Percentiles rank a stretch among this genome's conserved stretches.
phyloP scores from a whole-genome alignment of 2,888 invertebrate species.

The Dorcus hopei region DNA sequence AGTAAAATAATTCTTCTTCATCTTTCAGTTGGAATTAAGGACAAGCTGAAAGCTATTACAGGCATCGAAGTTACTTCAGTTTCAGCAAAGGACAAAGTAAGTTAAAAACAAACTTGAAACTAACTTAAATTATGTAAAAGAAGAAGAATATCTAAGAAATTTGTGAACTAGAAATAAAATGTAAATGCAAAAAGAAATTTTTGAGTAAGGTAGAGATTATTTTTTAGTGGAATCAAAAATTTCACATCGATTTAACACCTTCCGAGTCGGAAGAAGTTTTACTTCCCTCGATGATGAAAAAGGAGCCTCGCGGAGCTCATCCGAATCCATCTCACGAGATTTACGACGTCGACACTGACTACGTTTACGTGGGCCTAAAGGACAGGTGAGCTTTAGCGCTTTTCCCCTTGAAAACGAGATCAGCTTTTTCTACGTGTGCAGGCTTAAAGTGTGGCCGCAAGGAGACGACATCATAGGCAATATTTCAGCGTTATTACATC shows the following conservation, averaged over 20 bases:
- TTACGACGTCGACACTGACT: slow-evolving; percentile 71
- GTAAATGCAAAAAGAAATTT: too few species aligned
- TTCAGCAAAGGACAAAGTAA: too few species aligned
- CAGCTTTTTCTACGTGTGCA: slow-evolving; percentile 30
- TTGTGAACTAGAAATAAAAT: too few species aligned
- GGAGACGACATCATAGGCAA: slow-evolving; percentile 69
- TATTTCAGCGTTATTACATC: slow-evolving; percentile 66
- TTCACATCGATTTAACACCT: background rate
- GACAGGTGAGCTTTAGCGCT: slow-evolving; percentile 56
- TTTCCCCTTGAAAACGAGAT: background rate
- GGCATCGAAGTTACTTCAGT: too few species aligned
- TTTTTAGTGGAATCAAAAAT: background rate
- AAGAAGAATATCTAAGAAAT: too few species aligned
- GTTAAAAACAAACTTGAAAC: background rate
- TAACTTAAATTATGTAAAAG: too few species aligned
- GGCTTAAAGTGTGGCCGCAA: slow-evolving; percentile 66
- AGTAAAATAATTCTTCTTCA: too few species aligned
- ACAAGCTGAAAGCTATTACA: too few species aligned
- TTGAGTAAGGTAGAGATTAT: background rate
- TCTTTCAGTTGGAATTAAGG: too few species aligned
- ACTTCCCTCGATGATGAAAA: slow-evolving; percentile 44
- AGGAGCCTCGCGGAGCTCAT: slow-evolving; percentile 43
- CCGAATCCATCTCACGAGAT: slow-evolving; percentile 38
- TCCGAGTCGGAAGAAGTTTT: slow-evolving; percentile 12
- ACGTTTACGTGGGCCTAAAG: slow-evolving; percentile 74